Percentiles rank a stretch among this genome's conserved stretches.
Conservation (phyloP, 2,888 invertebrate species). For the Amaurobius ferox region DNA sequence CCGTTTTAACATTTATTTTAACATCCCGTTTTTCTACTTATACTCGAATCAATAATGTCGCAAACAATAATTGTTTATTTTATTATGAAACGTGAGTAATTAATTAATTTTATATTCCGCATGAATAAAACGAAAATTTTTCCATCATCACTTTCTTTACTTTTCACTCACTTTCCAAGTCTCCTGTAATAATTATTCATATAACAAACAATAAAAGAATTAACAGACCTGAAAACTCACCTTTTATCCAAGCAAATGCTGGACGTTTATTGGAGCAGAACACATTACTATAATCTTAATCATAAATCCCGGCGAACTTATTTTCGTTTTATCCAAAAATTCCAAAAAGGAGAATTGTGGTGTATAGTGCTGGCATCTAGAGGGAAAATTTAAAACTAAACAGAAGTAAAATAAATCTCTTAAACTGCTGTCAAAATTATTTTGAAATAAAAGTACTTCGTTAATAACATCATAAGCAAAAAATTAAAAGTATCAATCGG, state of each 20-base stretch:
- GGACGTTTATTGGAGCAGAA: slow-evolving; percentile 50
- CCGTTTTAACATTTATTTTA: no score
- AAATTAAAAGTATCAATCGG: no score
- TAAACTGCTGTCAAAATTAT: no score
- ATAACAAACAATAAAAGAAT: slow-evolving; percentile 1
- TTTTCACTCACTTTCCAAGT: background rate
- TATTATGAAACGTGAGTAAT: no score
- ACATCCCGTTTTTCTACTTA: no score
- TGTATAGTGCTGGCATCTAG: background rate
- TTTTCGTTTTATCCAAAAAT: background rate
- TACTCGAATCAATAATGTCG: no score
- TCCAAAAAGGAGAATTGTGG: background rate
- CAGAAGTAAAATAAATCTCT: no score
- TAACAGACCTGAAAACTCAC: background rate
- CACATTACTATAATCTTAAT: slow-evolving; percentile 56
- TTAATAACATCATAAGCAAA: no score
- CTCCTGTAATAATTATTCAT: background rate
- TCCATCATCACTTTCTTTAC: background rate
- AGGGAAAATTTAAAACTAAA: background rate
- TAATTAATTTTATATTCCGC: no score
- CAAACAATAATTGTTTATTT: no score
- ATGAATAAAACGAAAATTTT: background rate
- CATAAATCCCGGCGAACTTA: background rate
- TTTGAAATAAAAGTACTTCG: no score
- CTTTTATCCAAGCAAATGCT: background rate